Percentiles rank a stretch among this genome's conserved stretches.
phyloP scores from a whole-genome alignment of 2,888 invertebrate genomes.

The Folsomia manolachei region DNA sequence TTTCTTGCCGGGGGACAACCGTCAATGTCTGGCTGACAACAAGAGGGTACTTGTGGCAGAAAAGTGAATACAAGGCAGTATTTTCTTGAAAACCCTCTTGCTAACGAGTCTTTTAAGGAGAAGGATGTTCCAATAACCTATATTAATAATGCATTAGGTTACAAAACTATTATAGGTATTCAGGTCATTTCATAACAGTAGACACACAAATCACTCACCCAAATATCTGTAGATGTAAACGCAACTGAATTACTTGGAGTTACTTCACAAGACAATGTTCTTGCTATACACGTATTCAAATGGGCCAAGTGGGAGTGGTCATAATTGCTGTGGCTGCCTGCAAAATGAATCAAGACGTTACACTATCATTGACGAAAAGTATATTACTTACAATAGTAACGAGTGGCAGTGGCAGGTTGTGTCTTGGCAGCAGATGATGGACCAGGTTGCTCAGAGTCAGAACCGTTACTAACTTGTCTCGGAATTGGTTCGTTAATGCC shows the following conservation, averaged over 20 bases:
- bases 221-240: constrained; percentile 49
- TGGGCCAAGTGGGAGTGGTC: constrained; percentile 50
- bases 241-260: constrained; percentile 50
- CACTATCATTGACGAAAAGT: constrained; percentile 1
- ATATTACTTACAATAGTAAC: constrained; percentile 45
- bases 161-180: neutral
- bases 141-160: neutral
- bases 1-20: constrained; percentile 14
- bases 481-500: constrained; percentile 20
- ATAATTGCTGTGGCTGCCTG: constrained; percentile 48
- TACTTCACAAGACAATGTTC: constrained; percentile 49
- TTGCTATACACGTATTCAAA: constrained; percentile 49
- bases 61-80: constrained; percentile 50
- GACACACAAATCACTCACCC: constrained; percentile 39
- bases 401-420: constrained; percentile 43
- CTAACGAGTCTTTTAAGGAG: constrained; percentile 48
- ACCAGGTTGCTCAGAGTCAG: neutral
- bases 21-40: constrained; percentile 26
- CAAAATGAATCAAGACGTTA: too few species aligned
- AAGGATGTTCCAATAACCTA: constrained; percentile 47
- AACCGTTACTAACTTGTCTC: neutral
- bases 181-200: too few species aligned
- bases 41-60: constrained; percentile 46
- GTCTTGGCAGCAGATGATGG: neutral
- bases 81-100: constrained; percentile 44